Evolutionary conservation across 2,797 vertebrate genomes (phyloP), one percentile per base, ranked within the genome.

Genomic region (Chromobotia macracanthus): DNA sequence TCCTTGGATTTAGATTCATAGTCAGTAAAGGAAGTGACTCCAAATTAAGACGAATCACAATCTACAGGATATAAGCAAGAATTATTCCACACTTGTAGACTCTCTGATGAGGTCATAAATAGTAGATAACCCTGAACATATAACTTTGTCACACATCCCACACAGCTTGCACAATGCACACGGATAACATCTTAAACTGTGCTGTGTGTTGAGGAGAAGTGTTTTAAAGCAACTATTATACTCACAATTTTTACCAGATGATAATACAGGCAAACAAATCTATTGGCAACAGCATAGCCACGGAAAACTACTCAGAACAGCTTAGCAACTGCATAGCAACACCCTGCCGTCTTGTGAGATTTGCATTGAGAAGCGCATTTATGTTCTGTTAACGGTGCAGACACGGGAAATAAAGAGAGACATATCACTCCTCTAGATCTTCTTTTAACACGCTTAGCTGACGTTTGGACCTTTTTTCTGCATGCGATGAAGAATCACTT

Each of bases 401-500:
- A 48, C 41, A 5, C 63, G n/a, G 8, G 38, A 46, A 3, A 56
- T 46, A 44, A 31, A 55, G 61, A 44, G 46, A 2, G 15, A 5
- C 23, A 9, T 13, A 15, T 50, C 7, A 21, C 12, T 28, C 21
- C 4, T 61, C 25, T 38, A 46, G 60, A 35, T 7, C 58, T 13
- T 28, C 12, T 53, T 74, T 60, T 60, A 69, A 4, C n/a, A 48
- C 1, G 11, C 15, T 69, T 38, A n/a, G 65, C 53, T 77, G 75
- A 69, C 65, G 50, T 7, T 1, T 12, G 23, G 5, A 46, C 16
- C 13, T 46, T 44, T 60, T 73, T 76, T 48, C n/a, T 60, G 53
- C n/a, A 50, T 1, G 11, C 12, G 23, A 28, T 21, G 41, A 77
- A 61, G 75, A 77, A 61, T 69, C 75, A 69, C 65, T 77, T 77